Base-by-base conservation (phyloP, 2,113 vertebrate species). In the Tachuris rubrigastra region DNA sequence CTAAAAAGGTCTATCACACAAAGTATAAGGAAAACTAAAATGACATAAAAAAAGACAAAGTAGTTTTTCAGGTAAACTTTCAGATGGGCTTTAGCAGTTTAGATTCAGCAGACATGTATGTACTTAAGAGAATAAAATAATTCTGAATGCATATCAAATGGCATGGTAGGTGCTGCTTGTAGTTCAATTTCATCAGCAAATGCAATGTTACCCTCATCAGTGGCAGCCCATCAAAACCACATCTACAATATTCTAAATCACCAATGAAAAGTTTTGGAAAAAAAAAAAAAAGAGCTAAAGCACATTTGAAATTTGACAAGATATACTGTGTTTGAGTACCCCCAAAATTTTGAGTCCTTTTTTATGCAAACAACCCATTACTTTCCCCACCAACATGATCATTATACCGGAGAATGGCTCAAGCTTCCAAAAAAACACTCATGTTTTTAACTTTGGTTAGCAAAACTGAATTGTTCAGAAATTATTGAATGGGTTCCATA, bases 21-120 rank as follows among this genome's bases (percentile, higher is more conserved):
- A 96, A 89, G 87, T 41, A 60, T 5, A 96, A 93, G 37, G 58
- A 80, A 97, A 97, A 46, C 4, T 81, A 59, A 97, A 97, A 93
- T 63, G 9, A 75, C 24, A 83, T 78, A 65, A 85, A 95, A 88
- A 66, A 33, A 69, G 80, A 89, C 79, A 87, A 94, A 95, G 94
- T 47, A 66, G 63, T 24, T 92, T 94, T 96, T 87, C 80, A 78
- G 33, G 44, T 87, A 49, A 87, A 94, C 46, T 97, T 96, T 96
- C 86, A 97, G 55, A 83, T 94, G 76, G 86, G 47, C 41, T 88
- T 95, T 55, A 84, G 53, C 50, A 87, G 58, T 87, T 50, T 92
- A 86, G 83, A 89, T 90, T 52, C 72, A 94, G 72, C 52, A 95
- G 63, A 85, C 47, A 93, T 30, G 41, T 41, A 30, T 47, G 66